Conservation (phyloP, 30 jellyfish, hydroid and myxozoan species). For the Aurelia aurita region DNA sequence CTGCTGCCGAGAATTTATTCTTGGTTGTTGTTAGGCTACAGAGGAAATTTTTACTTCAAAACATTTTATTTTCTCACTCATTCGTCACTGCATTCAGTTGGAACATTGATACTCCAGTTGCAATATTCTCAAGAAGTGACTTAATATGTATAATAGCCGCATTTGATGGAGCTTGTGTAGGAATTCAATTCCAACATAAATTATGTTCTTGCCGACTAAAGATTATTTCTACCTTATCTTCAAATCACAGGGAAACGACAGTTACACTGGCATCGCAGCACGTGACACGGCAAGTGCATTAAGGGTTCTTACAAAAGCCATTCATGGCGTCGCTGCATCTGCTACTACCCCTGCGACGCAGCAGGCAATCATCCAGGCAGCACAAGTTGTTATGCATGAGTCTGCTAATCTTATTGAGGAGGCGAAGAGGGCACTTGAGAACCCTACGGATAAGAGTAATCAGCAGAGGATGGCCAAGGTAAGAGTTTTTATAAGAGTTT, state of each 20-base stretch:
- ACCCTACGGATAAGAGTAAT: slow-evolving; percentile 84
- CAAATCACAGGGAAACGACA: slow-evolving; percentile 89
- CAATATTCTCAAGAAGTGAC: too few relatives aligned
- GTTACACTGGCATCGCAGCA: slow-evolving; percentile 99
- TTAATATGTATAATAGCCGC: too few relatives aligned
- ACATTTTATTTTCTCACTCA: too few relatives aligned
- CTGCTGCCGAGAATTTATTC: too few relatives aligned
- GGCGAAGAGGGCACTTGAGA: slow-evolving; percentile 94
- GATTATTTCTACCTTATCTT: background rate
- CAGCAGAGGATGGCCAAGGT: slow-evolving; percentile 98
- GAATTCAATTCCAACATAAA: too few relatives aligned
- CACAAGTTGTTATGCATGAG: slow-evolving; percentile 97
- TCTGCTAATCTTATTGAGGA: slow-evolving; percentile 97
- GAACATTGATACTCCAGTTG: too few relatives aligned
- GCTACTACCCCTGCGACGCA: slow-evolving; percentile 86
- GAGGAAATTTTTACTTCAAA: too few relatives aligned
- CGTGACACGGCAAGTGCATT: slow-evolving; percentile 99
- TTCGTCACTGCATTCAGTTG: too few relatives aligned
- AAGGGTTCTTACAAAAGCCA: slow-evolving; percentile 86
- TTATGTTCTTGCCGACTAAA: background rate
- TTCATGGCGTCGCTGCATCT: slow-evolving; percentile 98
- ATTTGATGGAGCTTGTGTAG: too few relatives aligned
- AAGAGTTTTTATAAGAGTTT: too few relatives aligned
- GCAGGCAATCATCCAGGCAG: slow-evolving; percentile 92
- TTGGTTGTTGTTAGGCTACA: too few relatives aligned